Evolutionary conservation across 2,113 vertebrate genomes (phyloP).

Genomic region (Brienomyrus brachyistius): DNA sequence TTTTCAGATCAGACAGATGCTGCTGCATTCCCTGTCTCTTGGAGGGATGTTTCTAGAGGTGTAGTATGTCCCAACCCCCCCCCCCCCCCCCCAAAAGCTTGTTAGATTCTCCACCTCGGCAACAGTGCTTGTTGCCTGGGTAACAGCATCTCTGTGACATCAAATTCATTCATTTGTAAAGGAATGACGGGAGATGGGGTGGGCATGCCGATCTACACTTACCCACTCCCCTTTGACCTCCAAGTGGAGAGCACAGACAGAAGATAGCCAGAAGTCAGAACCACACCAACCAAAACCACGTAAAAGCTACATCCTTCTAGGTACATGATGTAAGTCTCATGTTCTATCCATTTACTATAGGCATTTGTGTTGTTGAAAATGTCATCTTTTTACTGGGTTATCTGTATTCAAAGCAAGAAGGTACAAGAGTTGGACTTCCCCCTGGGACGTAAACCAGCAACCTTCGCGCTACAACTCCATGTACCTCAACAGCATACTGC

Average conservation of each 20-base stretch:
- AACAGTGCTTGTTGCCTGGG: neutral
- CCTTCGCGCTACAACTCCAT: neutral
- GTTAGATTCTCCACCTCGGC: neutral
- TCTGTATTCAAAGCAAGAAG: neutral
- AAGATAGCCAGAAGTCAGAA: conserved; percentile 62
- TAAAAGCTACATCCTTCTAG: neutral
- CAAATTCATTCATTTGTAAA: neutral
- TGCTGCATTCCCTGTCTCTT: neutral
- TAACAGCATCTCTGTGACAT: neutral
- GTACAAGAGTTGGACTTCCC: neutral
- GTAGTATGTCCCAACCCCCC: neutral
- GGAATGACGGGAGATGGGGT: neutral
- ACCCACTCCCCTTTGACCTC: conserved; percentile 95
- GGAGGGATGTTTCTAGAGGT: neutral
- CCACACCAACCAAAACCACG: neutral
- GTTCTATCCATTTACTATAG: neutral
- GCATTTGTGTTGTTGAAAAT: neutral
- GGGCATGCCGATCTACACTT: conserved; percentile 58
- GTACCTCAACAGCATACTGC: neutral
- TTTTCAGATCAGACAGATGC: neutral
- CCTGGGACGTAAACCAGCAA: neutral
- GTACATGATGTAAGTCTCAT: neutral
- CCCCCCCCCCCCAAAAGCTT: neutral
- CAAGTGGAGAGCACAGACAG: conserved; percentile 58
- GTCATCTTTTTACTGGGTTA: neutral